Conservation (phyloP, 1,140 invertebrate species). For the Episyrphus balteatus region DNA sequence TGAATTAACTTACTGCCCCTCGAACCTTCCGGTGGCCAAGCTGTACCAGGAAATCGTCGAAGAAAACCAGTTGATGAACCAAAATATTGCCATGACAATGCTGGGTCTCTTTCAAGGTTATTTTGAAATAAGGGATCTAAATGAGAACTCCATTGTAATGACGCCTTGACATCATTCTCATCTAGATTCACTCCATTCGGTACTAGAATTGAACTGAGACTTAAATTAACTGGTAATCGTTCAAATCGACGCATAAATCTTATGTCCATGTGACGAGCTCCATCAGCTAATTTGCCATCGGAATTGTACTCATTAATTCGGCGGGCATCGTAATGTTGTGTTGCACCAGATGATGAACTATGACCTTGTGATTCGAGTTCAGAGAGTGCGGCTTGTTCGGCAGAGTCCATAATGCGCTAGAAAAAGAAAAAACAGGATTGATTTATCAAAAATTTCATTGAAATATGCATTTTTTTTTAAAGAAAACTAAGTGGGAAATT, state of each 20-base stretch:
- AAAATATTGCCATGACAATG: constrained; percentile 94
- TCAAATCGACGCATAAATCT: constrained; percentile 66
- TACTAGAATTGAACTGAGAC: constrained; percentile 77
- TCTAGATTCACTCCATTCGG: constrained; percentile 63
- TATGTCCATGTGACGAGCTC: constrained; percentile 54
- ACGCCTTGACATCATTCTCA: constrained; percentile 71
- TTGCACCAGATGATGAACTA: constrained; percentile 31
- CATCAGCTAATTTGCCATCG: constrained; percentile 54
- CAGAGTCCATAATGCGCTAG: constrained; percentile 77
- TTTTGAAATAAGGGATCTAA: constrained; percentile 83
- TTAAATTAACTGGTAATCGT: constrained; percentile 72
- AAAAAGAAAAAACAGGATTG: constrained; percentile 9
- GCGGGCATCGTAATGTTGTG: constrained; percentile 57
- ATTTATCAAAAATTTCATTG: too few relatives aligned
- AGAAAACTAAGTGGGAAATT: too few relatives aligned
- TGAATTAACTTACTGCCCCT: constrained; percentile 61
- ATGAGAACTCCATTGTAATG: constrained; percentile 84
- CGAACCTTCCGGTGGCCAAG: constrained; percentile 58
- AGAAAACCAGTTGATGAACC: constrained; percentile 86
- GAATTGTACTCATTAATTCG: constrained; percentile 58
- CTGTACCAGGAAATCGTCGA: constrained; percentile 80
- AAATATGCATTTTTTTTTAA: too few relatives aligned
- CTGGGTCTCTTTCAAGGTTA: constrained; percentile 84
- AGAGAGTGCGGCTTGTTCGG: constrained; percentile 71
- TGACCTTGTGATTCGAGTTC: constrained; percentile 38